Percentiles rank a stretch among this genome's conserved stretches.
Conservation (phyloP, 2,113 vertebrate genomes). For the Xiphias gladius region DNA sequence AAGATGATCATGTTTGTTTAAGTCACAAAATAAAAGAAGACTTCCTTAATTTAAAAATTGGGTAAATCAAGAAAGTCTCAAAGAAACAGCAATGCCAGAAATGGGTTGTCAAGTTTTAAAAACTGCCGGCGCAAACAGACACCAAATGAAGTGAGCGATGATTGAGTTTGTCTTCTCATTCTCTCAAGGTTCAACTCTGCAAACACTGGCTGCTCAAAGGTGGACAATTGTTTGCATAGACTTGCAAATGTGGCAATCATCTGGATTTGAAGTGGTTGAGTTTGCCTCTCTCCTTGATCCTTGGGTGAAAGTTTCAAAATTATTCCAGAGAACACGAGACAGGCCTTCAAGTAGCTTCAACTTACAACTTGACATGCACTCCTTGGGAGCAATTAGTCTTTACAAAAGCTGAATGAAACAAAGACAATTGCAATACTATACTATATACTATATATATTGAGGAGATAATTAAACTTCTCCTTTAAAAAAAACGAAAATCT, state of each 20-base stretch:
- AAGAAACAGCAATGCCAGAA: rapidly evolving
- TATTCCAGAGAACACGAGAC: conserved; percentile 36
- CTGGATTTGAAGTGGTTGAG: conserved; percentile 65
- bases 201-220: conserved; percentile 62
- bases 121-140: background rate
- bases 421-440: background rate
- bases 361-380: conserved; percentile 48
- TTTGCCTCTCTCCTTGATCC: conserved; percentile 83
- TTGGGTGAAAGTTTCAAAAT: conserved; percentile 82
- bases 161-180: background rate
- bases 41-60: background rate
- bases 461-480: background rate
- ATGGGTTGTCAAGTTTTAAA: rapidly evolving
- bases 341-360: conserved; percentile 40
- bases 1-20: conserved; percentile 66
- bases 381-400: background rate
- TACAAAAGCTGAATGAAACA: conserved; percentile 3
- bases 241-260: conserved; percentile 79
- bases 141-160: background rate
- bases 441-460: too few relatives aligned
- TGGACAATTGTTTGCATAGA: conserved; percentile 84
- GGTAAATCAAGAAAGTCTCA: background rate
- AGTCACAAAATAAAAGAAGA: conserved; percentile 24
- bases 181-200: conserved; percentile 43
- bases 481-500: background rate